Percentiles rank a stretch among this genome's conserved stretches.
These are phyloP conservation scores for Sylvietta virens DNA, from an alignment of 2,113 vertebrate species.

Conservation along the genomic window DNA sequence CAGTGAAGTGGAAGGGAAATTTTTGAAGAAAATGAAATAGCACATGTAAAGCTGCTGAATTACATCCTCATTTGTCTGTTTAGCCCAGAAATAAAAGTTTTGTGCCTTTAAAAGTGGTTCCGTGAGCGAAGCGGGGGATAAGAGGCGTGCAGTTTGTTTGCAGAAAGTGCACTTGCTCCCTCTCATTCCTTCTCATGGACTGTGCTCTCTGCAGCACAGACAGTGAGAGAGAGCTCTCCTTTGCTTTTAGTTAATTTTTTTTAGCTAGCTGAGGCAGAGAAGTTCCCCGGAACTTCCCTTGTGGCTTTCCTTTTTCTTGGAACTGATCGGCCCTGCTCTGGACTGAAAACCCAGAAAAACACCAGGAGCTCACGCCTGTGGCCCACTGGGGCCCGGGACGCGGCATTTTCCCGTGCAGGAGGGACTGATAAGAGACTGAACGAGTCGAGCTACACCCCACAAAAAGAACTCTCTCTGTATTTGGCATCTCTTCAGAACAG, in stretches of 20 bases:
- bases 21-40: background rate
- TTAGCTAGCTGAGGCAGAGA: background rate
- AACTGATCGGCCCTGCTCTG: background rate
- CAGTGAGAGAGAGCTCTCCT: background rate
- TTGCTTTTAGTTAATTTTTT: background rate
- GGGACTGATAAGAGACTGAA: background rate
- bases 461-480: background rate
- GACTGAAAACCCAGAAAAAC: background rate
- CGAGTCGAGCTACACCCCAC: rapidly evolving
- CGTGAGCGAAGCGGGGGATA: background rate
- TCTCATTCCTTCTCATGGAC: background rate
- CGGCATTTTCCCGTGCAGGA: rapidly evolving
- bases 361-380: background rate
- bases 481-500: background rate
- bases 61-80: background rate
- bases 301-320: background rate
- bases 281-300: background rate
- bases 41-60: background rate
- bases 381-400: background rate
- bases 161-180: background rate
- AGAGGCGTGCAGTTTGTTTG: rapidly evolving
- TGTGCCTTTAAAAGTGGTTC: background rate
- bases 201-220: background rate
- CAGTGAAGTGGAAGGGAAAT: background rate
- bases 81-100: background rate